Evolutionary conservation across 2,797 vertebrate species (phyloP), one percentile per base, ranked within the genome.

Genomic region (Ara ararauna): DNA sequence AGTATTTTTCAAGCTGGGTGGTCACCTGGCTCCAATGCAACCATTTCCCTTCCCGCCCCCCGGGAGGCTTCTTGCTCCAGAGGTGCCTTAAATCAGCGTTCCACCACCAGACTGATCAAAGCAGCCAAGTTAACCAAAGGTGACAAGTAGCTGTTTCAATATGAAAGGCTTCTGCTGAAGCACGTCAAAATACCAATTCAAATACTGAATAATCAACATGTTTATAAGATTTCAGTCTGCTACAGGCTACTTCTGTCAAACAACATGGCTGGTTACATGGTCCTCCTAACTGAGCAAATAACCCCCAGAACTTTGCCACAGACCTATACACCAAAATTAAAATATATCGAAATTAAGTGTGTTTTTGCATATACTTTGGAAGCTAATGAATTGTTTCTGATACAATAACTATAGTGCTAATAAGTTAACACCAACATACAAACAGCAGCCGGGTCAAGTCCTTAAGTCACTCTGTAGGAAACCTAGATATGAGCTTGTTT

Each of bases 401-500:
- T 42, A 66, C 50, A 74, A 5, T 8, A 79, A 66, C 45, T 72
- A 68, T 3, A 80, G 27, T 13, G 53, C 48, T 92, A 89, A 42
- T 74, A 87, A 93, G 58, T 91, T 53, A 70, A 11, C 76, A 51
- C 50, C 36, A 62, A 92, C 75, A 80, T 9, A 83, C 58, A 66
- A 87, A 87, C 50, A 94, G 72, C 75, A 87, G 58, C 42, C 86
- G 70, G 89, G 93, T 92, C 94, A 95, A 95, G 93, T 50, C 75
- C 87, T 95, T 75, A 85, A 94, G 92, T 85, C 65, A 72, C 90
- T 80, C 96, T 2, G 45, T 75, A 94, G 78, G 91, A 96, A 96
- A 89, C 53, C 50, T 16, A 91, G 36, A 72, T 54, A 81, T 4
- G 34, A 81, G 76, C 85, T 94, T 93, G 94, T 91, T 96, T 93